These are phyloP conservation scores for Hemithea aestivaria DNA, from an alignment of 2,888 invertebrate species.

Conservation along the genomic window DNA sequence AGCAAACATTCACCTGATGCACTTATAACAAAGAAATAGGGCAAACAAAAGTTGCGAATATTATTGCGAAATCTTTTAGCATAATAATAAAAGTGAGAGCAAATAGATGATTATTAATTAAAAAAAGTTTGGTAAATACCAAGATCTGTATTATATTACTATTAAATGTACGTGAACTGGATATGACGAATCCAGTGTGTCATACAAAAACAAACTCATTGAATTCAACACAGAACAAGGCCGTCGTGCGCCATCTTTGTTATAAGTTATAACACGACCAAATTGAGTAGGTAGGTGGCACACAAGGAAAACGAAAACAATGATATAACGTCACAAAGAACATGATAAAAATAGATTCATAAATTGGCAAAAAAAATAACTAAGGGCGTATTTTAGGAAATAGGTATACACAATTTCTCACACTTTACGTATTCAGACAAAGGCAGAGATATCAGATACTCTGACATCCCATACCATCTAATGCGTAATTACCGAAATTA, in stretches of 20 bases:
- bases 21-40: too few relatives aligned
- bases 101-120: too few relatives aligned
- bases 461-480: neutral
- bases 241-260: slow-evolving; percentile 60
- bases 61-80: too few relatives aligned
- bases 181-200: slow-evolving; percentile 24
- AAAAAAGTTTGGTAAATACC: neutral
- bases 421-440: neutral
- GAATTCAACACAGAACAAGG: slow-evolving; percentile 23
- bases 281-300: slow-evolving; percentile 34
- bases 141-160: too few relatives aligned
- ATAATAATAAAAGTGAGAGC: too few relatives aligned
- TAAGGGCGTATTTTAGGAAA: neutral
- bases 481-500: neutral
- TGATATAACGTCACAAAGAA: slow-evolving; percentile 8
- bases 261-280: slow-evolving; percentile 55
- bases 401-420: slow-evolving; percentile 6
- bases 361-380: neutral
- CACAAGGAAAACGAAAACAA: slow-evolving; percentile 14
- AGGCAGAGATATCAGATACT: too few relatives aligned
- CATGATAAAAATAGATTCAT: slow-evolving; percentile 11
- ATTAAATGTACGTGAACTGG: neutral
- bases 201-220: slow-evolving; percentile 34
- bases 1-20: too few relatives aligned
- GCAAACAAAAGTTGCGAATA: too few relatives aligned